Conservation (phyloP, 2,113 vertebrate species). For the Scopus umbretta region DNA sequence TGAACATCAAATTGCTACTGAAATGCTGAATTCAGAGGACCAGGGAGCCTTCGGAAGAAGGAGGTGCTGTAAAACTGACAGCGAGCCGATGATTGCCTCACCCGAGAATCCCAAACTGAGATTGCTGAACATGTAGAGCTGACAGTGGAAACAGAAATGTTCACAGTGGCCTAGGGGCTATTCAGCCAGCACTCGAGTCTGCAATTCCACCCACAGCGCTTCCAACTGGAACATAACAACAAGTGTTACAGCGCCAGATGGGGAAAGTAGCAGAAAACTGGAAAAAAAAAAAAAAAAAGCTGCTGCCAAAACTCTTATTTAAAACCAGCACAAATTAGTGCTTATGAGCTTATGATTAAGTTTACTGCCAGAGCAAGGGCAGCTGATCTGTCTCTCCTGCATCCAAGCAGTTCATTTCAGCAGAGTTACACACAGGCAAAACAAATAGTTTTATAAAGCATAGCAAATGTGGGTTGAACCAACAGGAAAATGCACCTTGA, state of each 20-base stretch:
- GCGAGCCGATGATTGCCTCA: not conserved
- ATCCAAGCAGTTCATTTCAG: not conserved
- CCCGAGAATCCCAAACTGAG: not conserved
- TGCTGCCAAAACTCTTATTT: not conserved
- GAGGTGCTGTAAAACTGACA: not conserved
- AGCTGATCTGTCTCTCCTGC: not conserved
- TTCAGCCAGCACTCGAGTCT: not conserved
- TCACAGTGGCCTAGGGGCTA: not conserved
- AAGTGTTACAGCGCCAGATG: not conserved
- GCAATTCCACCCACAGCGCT: not conserved
- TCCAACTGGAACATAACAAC: slow-evolving; percentile 10
- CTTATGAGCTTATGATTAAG: not conserved
- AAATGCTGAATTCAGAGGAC: not conserved
- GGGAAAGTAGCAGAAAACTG: not conserved
- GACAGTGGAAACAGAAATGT: not conserved
- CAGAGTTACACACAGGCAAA: not conserved
- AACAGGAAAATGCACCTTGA: not conserved
- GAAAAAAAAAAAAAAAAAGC: not conserved
- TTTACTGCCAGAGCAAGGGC: not conserved
- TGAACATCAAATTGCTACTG: not conserved
- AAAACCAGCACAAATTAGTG: not conserved
- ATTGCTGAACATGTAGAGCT: not conserved
- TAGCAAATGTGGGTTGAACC: not conserved
- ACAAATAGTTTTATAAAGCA: not conserved
- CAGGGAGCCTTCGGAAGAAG: not conserved